A percentile compares a stretch with the other conserved stretches of the same genome.
Evolutionary conservation across 1,140 invertebrate species (phyloP).

Genomic region (Drosophila kanapiae): DNA sequence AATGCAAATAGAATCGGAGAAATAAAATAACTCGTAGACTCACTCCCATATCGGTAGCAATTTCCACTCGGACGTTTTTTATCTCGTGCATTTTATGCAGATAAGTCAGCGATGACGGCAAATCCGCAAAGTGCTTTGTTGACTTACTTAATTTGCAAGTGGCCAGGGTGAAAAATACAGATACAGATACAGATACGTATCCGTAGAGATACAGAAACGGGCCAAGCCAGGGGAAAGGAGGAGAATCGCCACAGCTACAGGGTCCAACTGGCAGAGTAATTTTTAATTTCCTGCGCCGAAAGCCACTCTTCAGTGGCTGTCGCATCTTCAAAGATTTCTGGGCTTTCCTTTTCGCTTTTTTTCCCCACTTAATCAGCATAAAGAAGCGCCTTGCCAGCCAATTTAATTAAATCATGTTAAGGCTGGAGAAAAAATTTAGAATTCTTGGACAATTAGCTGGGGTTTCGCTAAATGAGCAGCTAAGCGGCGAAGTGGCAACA

Average conservation of each 20-base stretch:
- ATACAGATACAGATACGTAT: neutral
- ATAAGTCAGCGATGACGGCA: conserved; percentile 67
- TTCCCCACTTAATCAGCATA: conserved; percentile 77
- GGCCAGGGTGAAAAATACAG: conserved; percentile 32
- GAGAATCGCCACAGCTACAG: conserved; percentile 5
- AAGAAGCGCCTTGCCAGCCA: conserved; percentile 63
- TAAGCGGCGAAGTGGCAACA: conserved; percentile 77
- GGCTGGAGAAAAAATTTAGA: conserved; percentile 54
- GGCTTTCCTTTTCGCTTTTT: conserved; percentile 22
- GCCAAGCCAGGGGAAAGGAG: neutral
- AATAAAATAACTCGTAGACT: conserved; percentile 44
- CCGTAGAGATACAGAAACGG: neutral
- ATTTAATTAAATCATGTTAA: conserved; percentile 80
- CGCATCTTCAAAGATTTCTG: conserved; percentile 56
- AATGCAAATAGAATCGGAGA: conserved; percentile 74
- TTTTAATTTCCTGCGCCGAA: conserved; percentile 69
- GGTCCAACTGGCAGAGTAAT: conserved; percentile 45
- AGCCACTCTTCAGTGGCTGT: conserved; percentile 57
- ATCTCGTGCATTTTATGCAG: conserved; percentile 63
- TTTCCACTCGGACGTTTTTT: conserved; percentile 19
- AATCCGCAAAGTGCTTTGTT: conserved; percentile 84
- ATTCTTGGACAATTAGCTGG: conserved; percentile 78
- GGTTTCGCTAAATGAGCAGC: conserved; percentile 66
- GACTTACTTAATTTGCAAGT: conserved; percentile 83
- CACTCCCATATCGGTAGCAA: conserved; percentile 57